Evolutionary conservation across 2,797 vertebrate species (phyloP).

Genomic region (Lepus townsendii): DNA sequence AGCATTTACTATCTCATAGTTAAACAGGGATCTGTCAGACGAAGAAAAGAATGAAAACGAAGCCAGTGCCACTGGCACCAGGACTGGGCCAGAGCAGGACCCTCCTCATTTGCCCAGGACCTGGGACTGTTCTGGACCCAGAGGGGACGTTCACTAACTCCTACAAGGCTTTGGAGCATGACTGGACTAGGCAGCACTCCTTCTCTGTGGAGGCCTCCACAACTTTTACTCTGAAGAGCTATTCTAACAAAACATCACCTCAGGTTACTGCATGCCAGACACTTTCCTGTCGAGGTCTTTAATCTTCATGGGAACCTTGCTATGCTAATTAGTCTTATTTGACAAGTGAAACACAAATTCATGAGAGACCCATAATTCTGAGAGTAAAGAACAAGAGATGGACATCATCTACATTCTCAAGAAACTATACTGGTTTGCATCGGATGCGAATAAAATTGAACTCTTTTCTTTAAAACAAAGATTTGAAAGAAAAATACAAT

Average conservation of each 20-base stretch:
- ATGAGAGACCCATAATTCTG: not conserved
- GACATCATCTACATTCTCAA: not conserved
- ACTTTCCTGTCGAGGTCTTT: not conserved
- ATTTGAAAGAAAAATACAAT: conserved; percentile 8
- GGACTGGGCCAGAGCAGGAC: not conserved
- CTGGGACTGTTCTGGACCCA: not conserved
- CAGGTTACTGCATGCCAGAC: not conserved
- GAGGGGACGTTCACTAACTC: rapidly evolving
- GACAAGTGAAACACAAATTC: conserved; percentile 19
- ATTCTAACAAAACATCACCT: not conserved
- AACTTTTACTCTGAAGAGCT: not conserved
- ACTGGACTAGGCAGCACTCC: too few species aligned
- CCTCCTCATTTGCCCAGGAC: not conserved
- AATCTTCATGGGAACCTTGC: not conserved
- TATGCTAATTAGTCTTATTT: not conserved
- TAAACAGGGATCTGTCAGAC: conserved; percentile 18
- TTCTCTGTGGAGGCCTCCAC: not conserved
- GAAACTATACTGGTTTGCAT: conserved; percentile 3
- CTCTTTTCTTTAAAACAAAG: conserved; percentile 12
- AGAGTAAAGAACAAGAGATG: not conserved
- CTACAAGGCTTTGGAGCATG: rapidly evolving
- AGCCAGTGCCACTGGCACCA: not conserved
- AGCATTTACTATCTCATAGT: not conserved
- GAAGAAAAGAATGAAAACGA: conserved; percentile 32
- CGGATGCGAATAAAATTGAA: conserved; percentile 7